phyloP scores from a whole-genome alignment of 2,888 invertebrate species.

The Willowsia nigromaculata region DNA sequence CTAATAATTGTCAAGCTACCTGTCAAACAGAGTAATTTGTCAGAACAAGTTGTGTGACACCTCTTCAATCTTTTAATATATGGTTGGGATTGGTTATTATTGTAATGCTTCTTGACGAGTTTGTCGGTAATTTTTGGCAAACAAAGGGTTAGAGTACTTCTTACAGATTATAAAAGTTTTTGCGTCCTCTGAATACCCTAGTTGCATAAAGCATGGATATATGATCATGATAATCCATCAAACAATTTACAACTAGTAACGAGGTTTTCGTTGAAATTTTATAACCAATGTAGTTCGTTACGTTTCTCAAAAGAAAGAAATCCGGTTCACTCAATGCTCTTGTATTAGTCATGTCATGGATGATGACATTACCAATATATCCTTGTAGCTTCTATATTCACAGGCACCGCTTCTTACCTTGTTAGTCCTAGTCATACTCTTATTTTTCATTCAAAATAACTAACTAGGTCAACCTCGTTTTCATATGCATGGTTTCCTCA shows the following conservation, averaged over 20 bases:
- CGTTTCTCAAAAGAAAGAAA: no score
- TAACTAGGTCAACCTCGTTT: constrained; percentile 30
- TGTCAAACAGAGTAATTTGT: constrained; percentile 53
- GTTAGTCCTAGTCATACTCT: neutral
- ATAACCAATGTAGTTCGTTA: no score
- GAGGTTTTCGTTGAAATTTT: no score
- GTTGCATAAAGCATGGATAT: no score
- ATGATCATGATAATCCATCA: no score
- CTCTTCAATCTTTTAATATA: constrained; percentile 43
- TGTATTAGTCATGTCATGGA: constrained; percentile 42
- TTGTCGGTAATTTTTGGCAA: neutral
- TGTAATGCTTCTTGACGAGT: constrained; percentile 15
- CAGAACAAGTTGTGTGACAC: constrained; percentile 8
- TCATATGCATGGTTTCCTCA: neutral
- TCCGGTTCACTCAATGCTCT: no score
- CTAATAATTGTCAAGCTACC: constrained; percentile 56
- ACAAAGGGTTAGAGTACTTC: neutral
- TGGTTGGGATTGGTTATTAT: neutral
- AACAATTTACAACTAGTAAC: no score
- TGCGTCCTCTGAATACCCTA: no score
- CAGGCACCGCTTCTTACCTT: neutral
- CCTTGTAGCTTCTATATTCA: no score
- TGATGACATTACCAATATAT: constrained; percentile 61
- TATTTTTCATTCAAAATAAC: neutral
- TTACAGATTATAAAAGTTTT: neutral